These are phyloP conservation scores for Unio delphinus DNA, from an alignment of 2,888 invertebrate genomes.

Conservation along the genomic window DNA sequence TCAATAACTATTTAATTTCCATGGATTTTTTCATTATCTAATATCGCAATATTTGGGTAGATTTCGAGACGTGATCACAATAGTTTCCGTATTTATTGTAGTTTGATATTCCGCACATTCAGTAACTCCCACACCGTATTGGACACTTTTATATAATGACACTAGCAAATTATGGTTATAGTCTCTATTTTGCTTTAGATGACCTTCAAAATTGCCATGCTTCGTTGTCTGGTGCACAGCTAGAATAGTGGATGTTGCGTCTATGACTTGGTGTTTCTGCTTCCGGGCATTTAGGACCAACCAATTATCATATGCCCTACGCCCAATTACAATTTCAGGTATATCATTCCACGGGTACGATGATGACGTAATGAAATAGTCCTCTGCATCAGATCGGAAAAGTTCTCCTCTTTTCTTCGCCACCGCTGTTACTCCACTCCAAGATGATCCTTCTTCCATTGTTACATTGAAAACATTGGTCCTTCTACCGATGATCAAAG, in stretches of 20 bases:
- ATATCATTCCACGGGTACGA: constrained; percentile 55
- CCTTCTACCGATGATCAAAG: constrained; percentile 43
- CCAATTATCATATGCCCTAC: constrained; percentile 63
- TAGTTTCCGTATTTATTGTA: not conserved
- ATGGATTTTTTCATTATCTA: too few species aligned
- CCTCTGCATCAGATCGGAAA: constrained; percentile 54
- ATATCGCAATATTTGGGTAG: too few species aligned
- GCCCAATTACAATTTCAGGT: constrained; percentile 60
- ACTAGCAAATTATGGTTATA: constrained; percentile 49
- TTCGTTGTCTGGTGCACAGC: constrained; percentile 61
- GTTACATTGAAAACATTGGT: constrained; percentile 53
- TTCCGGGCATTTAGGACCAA: constrained; percentile 51
- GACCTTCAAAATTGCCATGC: constrained; percentile 54
- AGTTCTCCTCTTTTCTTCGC: constrained; percentile 43
- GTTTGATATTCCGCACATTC: constrained; percentile 40
- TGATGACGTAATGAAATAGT: constrained; percentile 55
- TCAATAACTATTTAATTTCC: too few species aligned
- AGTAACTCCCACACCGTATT: constrained; percentile 47
- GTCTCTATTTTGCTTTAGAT: constrained; percentile 34
- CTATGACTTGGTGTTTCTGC: constrained; percentile 44
- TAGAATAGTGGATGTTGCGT: constrained; percentile 48
- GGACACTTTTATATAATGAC: constrained; percentile 39
- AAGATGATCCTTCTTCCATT: constrained; percentile 32
- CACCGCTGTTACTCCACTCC: constrained; percentile 26
- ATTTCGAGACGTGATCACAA: too few species aligned